These are phyloP conservation scores for Diachrysia chrysitis DNA, from an alignment of 2,888 invertebrate species.

Conservation along the genomic window DNA sequence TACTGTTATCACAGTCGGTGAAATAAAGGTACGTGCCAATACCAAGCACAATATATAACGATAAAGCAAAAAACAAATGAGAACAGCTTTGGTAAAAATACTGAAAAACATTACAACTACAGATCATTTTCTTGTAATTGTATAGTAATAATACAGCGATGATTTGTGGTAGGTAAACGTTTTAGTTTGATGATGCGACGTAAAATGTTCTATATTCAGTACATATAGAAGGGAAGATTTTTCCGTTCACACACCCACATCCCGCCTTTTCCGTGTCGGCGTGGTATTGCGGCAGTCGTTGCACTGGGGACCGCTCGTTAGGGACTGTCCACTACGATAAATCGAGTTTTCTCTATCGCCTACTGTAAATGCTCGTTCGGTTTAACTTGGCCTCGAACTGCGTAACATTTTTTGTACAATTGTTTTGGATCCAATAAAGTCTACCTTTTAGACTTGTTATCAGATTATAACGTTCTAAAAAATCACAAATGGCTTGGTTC, in stretches of 20 bases:
- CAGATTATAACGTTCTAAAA: background rate
- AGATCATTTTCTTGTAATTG: no score
- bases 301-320: slow-evolving; percentile 72
- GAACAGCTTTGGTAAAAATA: no score
- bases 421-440: background rate
- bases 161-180: slow-evolving; percentile 2
- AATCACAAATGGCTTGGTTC: background rate
- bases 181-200: background rate
- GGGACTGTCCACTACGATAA: slow-evolving; percentile 72
- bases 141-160: background rate
- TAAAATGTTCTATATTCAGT: background rate
- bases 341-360: slow-evolving; percentile 73
- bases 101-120: no score
- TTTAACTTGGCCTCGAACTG: slow-evolving; percentile 64
- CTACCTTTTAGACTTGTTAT: background rate
- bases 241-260: slow-evolving; percentile 62
- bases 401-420: slow-evolving; percentile 51
- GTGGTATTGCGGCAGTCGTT: slow-evolving; percentile 68
- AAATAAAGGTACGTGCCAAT: no score
- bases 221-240: slow-evolving; percentile 58
- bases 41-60: no score
- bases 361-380: slow-evolving; percentile 68
- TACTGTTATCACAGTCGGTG: no score
- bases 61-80: no score
- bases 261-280: slow-evolving; percentile 82